phyloP scores from a whole-genome alignment of 2,888 invertebrate genomes.

The Marronus borbonicus region DNA sequence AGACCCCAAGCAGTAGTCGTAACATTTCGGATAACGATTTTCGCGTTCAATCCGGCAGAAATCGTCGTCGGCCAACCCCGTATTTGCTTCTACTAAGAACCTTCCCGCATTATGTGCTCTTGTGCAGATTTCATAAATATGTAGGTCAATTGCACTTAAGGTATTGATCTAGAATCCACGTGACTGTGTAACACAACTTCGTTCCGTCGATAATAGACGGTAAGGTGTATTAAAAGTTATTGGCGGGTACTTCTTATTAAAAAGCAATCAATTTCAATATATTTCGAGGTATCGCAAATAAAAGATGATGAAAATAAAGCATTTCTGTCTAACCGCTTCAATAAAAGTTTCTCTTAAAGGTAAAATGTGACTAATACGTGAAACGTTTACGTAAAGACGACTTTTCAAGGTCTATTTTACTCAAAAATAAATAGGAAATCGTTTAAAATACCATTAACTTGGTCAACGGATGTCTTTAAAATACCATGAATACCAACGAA shows the following conservation, averaged over 20 bases:
- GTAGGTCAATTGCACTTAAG: conserved; percentile 20
- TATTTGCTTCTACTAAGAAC: neutral
- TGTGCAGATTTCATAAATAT: conserved; percentile 9
- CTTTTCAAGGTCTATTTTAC: conserved; percentile 17
- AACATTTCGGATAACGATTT: conserved; percentile 2
- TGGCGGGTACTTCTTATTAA: neutral
- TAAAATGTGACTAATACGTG: neutral
- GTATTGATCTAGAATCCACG: conserved; percentile 15
- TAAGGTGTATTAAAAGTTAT: conserved; percentile 5
- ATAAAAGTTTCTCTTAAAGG: neutral
- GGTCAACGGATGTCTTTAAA: conserved; percentile 25
- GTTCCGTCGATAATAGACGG: neutral
- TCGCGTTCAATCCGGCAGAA: neutral
- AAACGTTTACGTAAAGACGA: conserved; percentile 1
- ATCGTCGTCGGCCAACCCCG: neutral
- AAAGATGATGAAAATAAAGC: neutral
- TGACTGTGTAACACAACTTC: neutral
- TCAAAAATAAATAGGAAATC: conserved; percentile 24
- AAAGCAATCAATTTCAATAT: neutral
- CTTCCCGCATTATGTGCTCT: neutral
- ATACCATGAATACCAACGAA: conserved; percentile 3
- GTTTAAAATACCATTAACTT: conserved; percentile 4
- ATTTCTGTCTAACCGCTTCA: neutral
- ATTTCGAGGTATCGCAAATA: neutral
- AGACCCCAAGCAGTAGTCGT: neutral